Conservation (phyloP, 2,797 vertebrate species). For the Pseudochirops cupreus region DNA sequence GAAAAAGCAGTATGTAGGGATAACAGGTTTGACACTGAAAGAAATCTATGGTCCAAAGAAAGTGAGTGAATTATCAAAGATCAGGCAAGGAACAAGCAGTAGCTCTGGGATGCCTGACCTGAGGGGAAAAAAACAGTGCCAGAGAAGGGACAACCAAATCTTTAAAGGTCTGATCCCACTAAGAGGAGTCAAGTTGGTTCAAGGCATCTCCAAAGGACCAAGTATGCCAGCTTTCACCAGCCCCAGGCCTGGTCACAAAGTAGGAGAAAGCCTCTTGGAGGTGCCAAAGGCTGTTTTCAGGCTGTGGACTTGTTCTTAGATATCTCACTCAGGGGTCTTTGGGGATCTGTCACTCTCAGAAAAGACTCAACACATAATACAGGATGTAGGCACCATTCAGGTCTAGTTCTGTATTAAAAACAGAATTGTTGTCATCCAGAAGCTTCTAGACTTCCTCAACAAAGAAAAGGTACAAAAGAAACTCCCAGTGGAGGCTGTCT, state of each 20-base stretch:
- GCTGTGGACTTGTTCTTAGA: not conserved
- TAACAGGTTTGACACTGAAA: not conserved
- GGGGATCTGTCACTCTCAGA: not conserved
- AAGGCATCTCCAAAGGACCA: not conserved
- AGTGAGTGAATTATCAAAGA: not conserved
- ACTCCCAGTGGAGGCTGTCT: not conserved
- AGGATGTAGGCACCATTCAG: not conserved
- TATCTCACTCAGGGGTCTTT: not conserved
- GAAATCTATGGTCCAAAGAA: not conserved
- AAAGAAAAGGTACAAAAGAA: not conserved
- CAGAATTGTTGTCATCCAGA: not conserved
- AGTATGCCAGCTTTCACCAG: not conserved
- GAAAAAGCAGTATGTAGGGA: not conserved
- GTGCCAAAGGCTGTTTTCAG: not conserved
- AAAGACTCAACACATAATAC: not conserved
- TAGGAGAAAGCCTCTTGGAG: not conserved
- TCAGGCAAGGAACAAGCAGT: not conserved
- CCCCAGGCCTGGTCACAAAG: not conserved
- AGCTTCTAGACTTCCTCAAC: not conserved
- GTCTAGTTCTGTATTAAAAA: not conserved
- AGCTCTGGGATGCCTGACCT: not conserved
- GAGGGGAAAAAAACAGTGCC: not conserved
- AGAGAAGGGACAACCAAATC: not conserved
- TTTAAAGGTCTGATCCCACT: not conserved
- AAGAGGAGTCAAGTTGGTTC: not conserved